These are phyloP conservation scores for Pseudeuparius sepicola DNA, from an alignment of 2,888 invertebrate genomes.

Conservation along the genomic window DNA sequence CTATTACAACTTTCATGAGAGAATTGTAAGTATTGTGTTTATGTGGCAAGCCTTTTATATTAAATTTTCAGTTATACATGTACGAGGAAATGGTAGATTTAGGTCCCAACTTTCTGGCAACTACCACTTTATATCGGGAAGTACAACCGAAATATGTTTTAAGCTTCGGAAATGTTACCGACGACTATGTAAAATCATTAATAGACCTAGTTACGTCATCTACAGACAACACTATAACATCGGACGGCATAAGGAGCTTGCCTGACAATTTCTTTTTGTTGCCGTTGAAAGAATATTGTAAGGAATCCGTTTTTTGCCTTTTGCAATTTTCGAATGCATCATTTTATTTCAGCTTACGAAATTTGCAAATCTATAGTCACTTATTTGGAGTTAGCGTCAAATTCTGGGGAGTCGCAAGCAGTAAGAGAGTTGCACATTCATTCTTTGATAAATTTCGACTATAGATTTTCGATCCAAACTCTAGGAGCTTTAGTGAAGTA, in stretches of 20 bases:
- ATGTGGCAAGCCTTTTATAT: constrained; percentile 1
- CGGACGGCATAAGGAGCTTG: constrained; percentile 29
- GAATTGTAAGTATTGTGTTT: constrained; percentile 42
- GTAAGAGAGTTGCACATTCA: constrained; percentile 48
- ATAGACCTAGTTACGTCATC: constrained; percentile 25
- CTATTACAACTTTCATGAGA: constrained; percentile 55
- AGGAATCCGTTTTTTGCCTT: constrained; percentile 26
- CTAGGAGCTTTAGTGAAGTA: constrained; percentile 62
- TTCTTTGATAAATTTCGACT: constrained; percentile 53
- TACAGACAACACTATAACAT: constrained; percentile 22
- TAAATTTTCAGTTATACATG: constrained; percentile 45
- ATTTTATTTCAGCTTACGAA: constrained; percentile 28
- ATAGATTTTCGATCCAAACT: constrained; percentile 54
- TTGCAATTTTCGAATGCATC: too few relatives aligned
- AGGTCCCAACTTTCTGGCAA: constrained; percentile 50
- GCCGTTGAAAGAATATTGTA: constrained; percentile 50
- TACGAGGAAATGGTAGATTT: constrained; percentile 60
- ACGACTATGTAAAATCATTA: constrained; percentile 39
- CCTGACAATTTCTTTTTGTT: constrained; percentile 47
- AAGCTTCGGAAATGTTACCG: constrained; percentile 44
- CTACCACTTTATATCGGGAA: constrained; percentile 49
- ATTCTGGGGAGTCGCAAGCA: constrained; percentile 40
- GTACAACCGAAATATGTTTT: constrained; percentile 48
- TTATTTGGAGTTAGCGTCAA: constrained; percentile 36
- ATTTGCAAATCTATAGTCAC: constrained; percentile 28